These are phyloP conservation scores for Menura novaehollandiae DNA, from an alignment of 2,113 vertebrate genomes.

Conservation along the genomic window DNA sequence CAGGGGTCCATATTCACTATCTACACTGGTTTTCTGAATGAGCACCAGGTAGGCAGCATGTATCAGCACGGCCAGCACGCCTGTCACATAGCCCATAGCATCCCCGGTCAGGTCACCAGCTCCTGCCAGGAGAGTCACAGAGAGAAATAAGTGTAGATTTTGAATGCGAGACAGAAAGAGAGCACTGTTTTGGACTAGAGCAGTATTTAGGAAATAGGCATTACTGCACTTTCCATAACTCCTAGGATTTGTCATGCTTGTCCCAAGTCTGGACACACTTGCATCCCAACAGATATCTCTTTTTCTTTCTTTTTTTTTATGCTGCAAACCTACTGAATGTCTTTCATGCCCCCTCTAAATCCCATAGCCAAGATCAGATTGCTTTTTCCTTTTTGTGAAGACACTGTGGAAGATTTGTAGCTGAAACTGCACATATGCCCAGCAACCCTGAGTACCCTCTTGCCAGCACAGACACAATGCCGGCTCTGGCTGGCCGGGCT, in stretches of 20 bases:
- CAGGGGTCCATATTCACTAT: conserved; percentile 88
- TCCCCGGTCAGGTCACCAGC: conserved; percentile 94
- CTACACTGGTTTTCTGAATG: conserved; percentile 91
- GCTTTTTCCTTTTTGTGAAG: background rate
- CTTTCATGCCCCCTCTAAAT: background rate
- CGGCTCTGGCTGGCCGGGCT: background rate
- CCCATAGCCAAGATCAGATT: background rate
- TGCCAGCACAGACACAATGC: fast-evolving
- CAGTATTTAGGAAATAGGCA: background rate
- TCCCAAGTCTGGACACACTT: background rate
- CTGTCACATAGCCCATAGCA: conserved; percentile 90
- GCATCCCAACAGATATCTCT: background rate
- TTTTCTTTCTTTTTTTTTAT: background rate
- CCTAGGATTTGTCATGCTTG: background rate
- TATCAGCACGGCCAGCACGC: conserved; percentile 89
- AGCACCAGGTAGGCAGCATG: conserved; percentile 95
- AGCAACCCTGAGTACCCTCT: background rate
- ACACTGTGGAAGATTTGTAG: background rate
- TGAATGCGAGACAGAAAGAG: background rate
- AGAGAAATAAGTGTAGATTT: background rate
- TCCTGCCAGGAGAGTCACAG: conserved; percentile 72
- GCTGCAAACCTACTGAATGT: background rate
- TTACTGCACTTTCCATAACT: background rate
- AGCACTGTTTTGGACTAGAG: background rate
- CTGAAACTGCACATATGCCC: fast-evolving